phyloP scores from a whole-genome alignment of 2,888 invertebrate species.

The Mimachlamys varia region DNA sequence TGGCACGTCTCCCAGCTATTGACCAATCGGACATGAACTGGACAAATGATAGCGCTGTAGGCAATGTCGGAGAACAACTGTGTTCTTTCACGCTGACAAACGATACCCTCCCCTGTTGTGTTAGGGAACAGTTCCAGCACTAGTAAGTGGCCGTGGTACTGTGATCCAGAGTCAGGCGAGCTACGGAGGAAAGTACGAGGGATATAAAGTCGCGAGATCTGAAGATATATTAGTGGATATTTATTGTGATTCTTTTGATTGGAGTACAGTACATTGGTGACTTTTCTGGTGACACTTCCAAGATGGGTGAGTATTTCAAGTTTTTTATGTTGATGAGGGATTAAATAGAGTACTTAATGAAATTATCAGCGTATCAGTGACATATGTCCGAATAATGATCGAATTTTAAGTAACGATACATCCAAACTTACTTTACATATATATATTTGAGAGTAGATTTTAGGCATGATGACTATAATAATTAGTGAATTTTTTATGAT shows the following conservation, averaged over 20 bases:
- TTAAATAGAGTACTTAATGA: not conserved
- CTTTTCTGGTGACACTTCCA: not conserved
- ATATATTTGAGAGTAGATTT: too few species aligned
- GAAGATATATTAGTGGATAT: not conserved
- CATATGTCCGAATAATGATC: not conserved
- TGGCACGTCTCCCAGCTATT: slow-evolving; percentile 24
- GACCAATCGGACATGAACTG: not conserved
- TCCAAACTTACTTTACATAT: too few species aligned
- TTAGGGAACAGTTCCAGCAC: not conserved
- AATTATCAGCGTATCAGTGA: not conserved
- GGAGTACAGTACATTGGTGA: too few species aligned
- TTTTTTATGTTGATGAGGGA: not conserved
- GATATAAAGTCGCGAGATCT: not conserved
- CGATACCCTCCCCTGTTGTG: not conserved
- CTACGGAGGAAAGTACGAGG: not conserved
- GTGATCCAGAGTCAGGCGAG: not conserved
- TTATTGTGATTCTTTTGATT: not conserved
- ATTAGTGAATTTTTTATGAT: too few species aligned
- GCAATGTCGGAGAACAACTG: slow-evolving; percentile 8
- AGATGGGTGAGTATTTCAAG: not conserved
- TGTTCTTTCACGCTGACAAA: not conserved
- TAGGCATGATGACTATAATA: too few species aligned
- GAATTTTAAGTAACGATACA: too few species aligned
- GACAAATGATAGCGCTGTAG: not conserved
- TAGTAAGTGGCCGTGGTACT: not conserved